These are phyloP conservation scores for Jaculus jaculus DNA, from an alignment of 2,113 vertebrate genomes.

Conservation along the genomic window DNA sequence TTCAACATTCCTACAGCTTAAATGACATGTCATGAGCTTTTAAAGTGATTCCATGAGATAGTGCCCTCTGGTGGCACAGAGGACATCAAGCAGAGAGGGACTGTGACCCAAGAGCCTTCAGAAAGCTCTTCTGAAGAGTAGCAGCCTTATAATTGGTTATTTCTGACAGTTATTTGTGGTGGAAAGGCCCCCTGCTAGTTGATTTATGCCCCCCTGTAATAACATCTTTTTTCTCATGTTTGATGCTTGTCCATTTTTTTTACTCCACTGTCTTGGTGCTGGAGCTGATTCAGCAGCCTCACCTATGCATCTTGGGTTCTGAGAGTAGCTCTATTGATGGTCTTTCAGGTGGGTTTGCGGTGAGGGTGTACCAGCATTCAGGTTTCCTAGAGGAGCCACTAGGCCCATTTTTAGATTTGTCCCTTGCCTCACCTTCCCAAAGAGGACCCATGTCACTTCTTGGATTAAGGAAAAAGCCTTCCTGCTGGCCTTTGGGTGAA, in stretches of 20 bases:
- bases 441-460: background rate
- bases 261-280: background rate
- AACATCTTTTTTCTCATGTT: background rate
- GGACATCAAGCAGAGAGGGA: background rate
- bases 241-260: background rate
- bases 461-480: background rate
- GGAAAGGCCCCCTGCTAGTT: background rate
- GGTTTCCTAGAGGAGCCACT: background rate
- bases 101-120: background rate
- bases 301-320: background rate
- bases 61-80: slow-evolving; percentile 74
- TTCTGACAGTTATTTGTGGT: background rate
- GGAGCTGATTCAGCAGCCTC: background rate
- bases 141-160: background rate
- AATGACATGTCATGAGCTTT: background rate
- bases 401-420: background rate
- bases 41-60: background rate
- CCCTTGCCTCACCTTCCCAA: background rate
- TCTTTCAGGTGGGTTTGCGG: background rate
- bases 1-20: slow-evolving; percentile 19
- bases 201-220: background rate
- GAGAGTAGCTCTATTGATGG: background rate
- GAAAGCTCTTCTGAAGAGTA: background rate
- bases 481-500: background rate
- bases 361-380: background rate